These are phyloP conservation scores for Albula goreensis DNA, from an alignment of 2,113 vertebrate genomes.

Conservation along the genomic window DNA sequence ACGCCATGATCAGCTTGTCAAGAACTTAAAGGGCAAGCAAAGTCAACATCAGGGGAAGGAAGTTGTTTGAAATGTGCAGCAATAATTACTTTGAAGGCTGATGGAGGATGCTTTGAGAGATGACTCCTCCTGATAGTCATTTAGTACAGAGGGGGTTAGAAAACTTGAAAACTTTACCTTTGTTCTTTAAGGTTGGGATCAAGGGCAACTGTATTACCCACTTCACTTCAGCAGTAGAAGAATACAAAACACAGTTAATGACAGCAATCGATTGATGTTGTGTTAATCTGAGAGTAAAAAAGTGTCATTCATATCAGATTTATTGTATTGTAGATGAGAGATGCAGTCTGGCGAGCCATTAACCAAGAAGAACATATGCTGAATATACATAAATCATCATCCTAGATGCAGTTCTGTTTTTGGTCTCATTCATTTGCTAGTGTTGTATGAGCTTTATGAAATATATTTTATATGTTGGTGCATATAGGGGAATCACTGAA, in stretches of 20 bases:
- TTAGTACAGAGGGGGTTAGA: conserved; percentile 33
- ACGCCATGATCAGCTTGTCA: conserved; percentile 58
- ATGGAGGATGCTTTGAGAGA: conserved; percentile 45
- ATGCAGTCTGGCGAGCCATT: neutral
- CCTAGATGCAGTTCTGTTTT: neutral
- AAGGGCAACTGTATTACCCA: conserved; percentile 56
- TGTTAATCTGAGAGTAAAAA: conserved; percentile 54
- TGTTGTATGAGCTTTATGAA: neutral
- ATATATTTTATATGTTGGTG: conserved; percentile 70
- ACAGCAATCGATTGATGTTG: conserved; percentile 52
- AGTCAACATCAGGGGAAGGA: conserved; percentile 58
- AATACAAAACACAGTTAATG: conserved; percentile 53
- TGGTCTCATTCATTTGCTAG: neutral
- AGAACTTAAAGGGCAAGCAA: conserved; percentile 63
- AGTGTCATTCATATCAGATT: conserved; percentile 55
- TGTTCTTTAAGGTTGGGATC: conserved; percentile 55
- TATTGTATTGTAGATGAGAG: neutral
- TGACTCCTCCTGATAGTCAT: conserved; percentile 37
- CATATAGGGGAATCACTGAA: conserved; percentile 88
- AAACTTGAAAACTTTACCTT: conserved; percentile 50
- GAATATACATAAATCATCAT: neutral
- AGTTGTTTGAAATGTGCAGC: conserved; percentile 46
- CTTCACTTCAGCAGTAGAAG: conserved; percentile 52
- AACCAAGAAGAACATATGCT: neutral
- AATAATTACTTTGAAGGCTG: conserved; percentile 60